These are phyloP conservation scores for Rhyzopertha dominica DNA, from an alignment of 1,140 invertebrate species.

Conservation along the genomic window DNA sequence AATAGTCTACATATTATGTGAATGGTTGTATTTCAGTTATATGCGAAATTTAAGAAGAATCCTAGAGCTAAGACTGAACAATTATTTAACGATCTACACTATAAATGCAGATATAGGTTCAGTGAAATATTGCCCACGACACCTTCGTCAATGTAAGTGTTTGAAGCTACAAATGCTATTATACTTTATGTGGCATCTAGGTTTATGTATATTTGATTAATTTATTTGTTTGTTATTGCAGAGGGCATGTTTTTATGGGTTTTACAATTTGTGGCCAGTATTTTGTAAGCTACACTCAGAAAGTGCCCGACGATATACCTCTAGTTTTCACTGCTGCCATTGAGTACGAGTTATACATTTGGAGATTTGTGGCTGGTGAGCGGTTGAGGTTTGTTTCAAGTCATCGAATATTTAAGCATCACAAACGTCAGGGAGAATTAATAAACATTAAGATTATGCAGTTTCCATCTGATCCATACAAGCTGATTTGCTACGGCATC, in stretches of 20 bases:
- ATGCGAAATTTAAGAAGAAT: slow-evolving; percentile 38
- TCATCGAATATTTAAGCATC: slow-evolving; percentile 42
- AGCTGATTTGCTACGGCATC: slow-evolving; percentile 43
- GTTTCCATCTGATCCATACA: slow-evolving; percentile 41
- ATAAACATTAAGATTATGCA: slow-evolving; percentile 42
- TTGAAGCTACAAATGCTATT: slow-evolving; percentile 42
- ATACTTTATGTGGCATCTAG: slow-evolving; percentile 8
- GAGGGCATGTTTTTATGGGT: slow-evolving; percentile 82
- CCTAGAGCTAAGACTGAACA: slow-evolving; percentile 42
- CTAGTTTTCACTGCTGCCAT: slow-evolving; percentile 23
- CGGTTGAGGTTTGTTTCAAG: slow-evolving; percentile 35
- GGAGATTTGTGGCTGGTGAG: slow-evolving; percentile 40
- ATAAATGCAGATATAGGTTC: slow-evolving; percentile 55
- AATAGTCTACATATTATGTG: slow-evolving; percentile 18
- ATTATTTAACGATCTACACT: slow-evolving; percentile 56
- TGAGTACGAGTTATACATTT: slow-evolving; percentile 41
- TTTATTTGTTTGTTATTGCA: slow-evolving; percentile 40
- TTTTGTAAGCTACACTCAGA: slow-evolving; percentile 73
- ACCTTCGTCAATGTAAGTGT: slow-evolving; percentile 34
- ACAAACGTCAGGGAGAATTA: slow-evolving; percentile 30
- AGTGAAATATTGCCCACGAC: slow-evolving; percentile 52
- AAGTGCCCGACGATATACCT: slow-evolving; percentile 19
- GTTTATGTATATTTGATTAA: slow-evolving; percentile 9
- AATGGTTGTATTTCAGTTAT: slow-evolving; percentile 31
- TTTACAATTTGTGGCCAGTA: slow-evolving; percentile 90